Evolutionary conservation across 2,113 vertebrate genomes (phyloP).

Genomic region (Scatophagus argus): DNA sequence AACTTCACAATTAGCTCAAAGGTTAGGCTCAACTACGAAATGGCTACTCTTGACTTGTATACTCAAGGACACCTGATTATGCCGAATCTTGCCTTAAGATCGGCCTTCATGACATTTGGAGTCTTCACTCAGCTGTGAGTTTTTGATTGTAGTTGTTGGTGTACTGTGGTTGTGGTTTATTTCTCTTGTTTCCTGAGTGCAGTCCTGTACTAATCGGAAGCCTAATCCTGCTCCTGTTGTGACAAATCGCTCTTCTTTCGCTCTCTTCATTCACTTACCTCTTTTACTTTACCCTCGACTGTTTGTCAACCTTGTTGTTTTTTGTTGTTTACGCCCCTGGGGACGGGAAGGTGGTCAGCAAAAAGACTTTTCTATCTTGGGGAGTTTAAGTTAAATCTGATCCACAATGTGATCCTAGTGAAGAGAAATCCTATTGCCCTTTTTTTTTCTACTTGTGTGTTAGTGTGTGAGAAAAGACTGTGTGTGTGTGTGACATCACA

Average conservation of each 20-base stretch:
- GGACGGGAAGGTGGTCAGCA: not conserved
- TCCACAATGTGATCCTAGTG: constrained; percentile 2
- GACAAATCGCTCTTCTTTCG: constrained; percentile 40
- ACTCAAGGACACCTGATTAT: not conserved
- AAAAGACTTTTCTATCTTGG: constrained; percentile 13
- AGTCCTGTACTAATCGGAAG: constrained; percentile 11
- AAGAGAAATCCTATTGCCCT: constrained; percentile 18
- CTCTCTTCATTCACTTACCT: constrained; percentile 15
- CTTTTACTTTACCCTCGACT: constrained; percentile 9
- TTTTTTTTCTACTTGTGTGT: constrained; percentile 17
- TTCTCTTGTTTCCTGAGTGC: not conserved
- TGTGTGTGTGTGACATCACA: constrained; percentile 14
- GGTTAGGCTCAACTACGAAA: not conserved
- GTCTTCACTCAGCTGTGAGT: not conserved
- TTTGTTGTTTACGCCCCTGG: not conserved
- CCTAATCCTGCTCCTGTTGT: constrained; percentile 65
- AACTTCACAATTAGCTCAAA: not conserved
- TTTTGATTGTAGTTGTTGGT: not conserved
- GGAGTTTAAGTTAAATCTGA: not conserved
- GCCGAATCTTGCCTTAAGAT: not conserved
- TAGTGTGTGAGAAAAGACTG: not conserved
- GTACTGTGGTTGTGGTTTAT: not conserved
- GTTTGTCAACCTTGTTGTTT: constrained; percentile 27
- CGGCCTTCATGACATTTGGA: not conserved
- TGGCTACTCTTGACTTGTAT: not conserved